Percentiles rank a stretch among this genome's conserved stretches.
Evolutionary conservation across 2,797 vertebrate genomes (phyloP).

Genomic region (Ceryle rudis): DNA sequence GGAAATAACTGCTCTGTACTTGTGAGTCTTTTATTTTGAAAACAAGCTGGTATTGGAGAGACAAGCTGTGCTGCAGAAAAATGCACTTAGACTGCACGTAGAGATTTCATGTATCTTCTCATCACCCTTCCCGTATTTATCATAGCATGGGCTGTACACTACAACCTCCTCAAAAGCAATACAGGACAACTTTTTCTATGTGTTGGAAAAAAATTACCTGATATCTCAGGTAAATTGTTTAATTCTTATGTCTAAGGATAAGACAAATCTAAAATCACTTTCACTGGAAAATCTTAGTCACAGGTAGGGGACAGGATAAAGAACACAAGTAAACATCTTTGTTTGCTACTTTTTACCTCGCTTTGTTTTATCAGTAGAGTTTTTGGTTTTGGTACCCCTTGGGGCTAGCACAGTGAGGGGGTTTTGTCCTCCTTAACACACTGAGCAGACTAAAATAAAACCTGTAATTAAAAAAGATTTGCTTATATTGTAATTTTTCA

Average conservation of each 20-base stretch:
- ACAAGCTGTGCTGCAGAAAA: not conserved
- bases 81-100: not conserved
- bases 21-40: not conserved
- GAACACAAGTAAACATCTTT: not conserved
- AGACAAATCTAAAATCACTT: not conserved
- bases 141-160: fast-evolving
- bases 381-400: not conserved
- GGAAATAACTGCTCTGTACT: not conserved
- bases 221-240: not conserved
- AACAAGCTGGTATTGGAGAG: not conserved
- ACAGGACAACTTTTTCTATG: fast-evolving
- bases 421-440: not conserved
- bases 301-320: not conserved
- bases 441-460: not conserved
- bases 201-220: fast-evolving
- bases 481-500: not conserved
- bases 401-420: not conserved
- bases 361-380: not conserved
- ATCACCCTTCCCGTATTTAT: not conserved
- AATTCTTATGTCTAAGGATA: not conserved
- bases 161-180: not conserved
- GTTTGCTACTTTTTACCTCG: not conserved
- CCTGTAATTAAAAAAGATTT: not conserved
- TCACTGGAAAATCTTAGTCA: not conserved
- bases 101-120: not conserved